Evolutionary conservation across 2,888 invertebrate genomes (phyloP), one percentile per base, ranked within the genome.

Genomic region (Hirtodrosophila duncani): DNA sequence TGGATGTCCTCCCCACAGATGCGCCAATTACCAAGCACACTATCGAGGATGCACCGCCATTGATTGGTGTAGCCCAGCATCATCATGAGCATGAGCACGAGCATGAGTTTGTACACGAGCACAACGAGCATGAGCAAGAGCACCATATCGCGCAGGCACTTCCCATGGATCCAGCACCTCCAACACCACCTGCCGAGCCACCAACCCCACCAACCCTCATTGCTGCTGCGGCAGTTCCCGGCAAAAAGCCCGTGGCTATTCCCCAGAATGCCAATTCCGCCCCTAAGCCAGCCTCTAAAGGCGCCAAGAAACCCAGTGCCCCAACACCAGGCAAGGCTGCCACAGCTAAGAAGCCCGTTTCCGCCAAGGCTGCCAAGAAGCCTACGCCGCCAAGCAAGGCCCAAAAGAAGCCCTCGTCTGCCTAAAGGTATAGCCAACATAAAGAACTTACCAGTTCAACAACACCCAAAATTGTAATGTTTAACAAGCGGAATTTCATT

Each of bases 401-500:
- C 37, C 58, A 53, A 10, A 78, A 71, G 70, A 78, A 78, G 39
- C 63, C 78, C 4, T 5, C 55, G n/a, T 18, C 50, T 29, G 57
- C 63, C 41, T 70, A 75, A 48, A 3, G 8, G 17, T 24, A 36
- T 34, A 7, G 3, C 8, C 5, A 6, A 7, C 2, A 11, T 3
- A 43, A 10, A 10, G 17, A 14, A 23, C 56, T 36, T 34, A 53
- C 39, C 38, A 45, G 23, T 23, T 43, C 46, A 43, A 23, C 16
- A 20, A n/a, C n/a, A n/a, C 5, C 16, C 17, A 9, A 34, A 20
- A 42, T 24, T 20, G 30, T 41, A 36, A 33, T 29, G 20, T 62
- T 41, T 33, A 63, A 56, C 72, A 79, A 74, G 72, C 72, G 72
- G 72, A 74, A 75, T 75, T 79, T 65, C 72, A 71, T 65, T 60